phyloP scores from a whole-genome alignment of 2,113 vertebrate species.

The Poeciliopsis turrubarensis region DNA sequence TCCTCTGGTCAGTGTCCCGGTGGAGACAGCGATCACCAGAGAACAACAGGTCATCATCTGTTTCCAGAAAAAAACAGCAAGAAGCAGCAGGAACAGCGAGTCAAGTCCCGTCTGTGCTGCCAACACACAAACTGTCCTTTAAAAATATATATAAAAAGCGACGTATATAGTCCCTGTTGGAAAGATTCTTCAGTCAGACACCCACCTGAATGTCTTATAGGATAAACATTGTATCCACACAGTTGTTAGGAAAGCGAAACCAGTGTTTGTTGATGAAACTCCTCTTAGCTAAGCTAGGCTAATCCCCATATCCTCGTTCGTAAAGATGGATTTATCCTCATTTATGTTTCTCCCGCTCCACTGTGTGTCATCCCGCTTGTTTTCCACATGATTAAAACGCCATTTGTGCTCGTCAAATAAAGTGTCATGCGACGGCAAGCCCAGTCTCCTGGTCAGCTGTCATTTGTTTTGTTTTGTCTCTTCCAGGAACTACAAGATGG shows the following conservation, averaged over 20 bases:
- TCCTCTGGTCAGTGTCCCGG: conserved; percentile 6
- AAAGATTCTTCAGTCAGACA: neutral
- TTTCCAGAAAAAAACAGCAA: conserved; percentile 2
- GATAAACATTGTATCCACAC: neutral
- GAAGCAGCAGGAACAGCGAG: neutral
- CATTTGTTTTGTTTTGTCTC: conserved; percentile 72
- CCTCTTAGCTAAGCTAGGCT: conserved; percentile 42
- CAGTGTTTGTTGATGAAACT: neutral
- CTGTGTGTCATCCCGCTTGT: neutral
- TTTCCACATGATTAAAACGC: conserved; percentile 6
- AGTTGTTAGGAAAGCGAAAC: conserved; percentile 39
- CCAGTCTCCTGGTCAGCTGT: conserved; percentile 36
- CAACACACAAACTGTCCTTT: conserved; percentile 48
- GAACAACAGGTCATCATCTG: conserved; percentile 11
- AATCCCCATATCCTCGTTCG: conserved; percentile 8
- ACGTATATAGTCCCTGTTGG: neutral
- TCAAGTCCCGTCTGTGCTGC: conserved; percentile 24
- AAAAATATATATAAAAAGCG: conserved; percentile 17
- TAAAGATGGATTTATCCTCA: neutral
- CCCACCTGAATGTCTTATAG: neutral
- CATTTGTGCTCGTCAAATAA: neutral
- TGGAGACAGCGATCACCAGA: conserved; percentile 22
- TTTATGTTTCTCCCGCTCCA: neutral
- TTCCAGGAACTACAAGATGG: conserved; percentile 65
- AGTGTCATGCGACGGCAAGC: neutral